These are phyloP conservation scores for Probaryconus sp. DNA, from an alignment of 1,140 invertebrate genomes.

Conservation along the genomic window DNA sequence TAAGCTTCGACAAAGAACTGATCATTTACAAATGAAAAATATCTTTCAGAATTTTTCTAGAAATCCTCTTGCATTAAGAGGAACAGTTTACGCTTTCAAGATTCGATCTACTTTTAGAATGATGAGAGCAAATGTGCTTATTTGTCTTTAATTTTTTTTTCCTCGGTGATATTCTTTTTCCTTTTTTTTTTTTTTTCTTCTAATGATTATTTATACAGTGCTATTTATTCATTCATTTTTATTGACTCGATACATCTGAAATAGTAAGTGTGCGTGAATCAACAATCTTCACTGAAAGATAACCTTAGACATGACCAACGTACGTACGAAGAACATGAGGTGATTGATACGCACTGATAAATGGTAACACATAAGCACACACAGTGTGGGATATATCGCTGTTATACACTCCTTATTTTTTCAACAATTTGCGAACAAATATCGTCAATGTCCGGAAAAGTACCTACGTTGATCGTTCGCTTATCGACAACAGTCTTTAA, in stretches of 20 bases:
- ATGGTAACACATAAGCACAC: background rate
- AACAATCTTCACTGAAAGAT: slow-evolving; percentile 39
- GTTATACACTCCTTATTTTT: slow-evolving; percentile 15
- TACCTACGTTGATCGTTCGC: no score
- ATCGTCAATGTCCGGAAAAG: no score
- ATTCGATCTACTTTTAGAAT: background rate
- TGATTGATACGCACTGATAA: slow-evolving; percentile 52
- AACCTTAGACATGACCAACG: slow-evolving; percentile 42
- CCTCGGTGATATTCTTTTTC: no score
- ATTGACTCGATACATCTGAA: slow-evolving; percentile 36
- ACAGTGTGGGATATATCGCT: slow-evolving; percentile 3
- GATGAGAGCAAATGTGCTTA: background rate
- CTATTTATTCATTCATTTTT: slow-evolving; percentile 56
- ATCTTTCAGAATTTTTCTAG: slow-evolving; percentile 11
- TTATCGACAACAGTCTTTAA: no score
- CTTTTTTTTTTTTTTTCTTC: slow-evolving; percentile 31
- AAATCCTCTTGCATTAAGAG: background rate
- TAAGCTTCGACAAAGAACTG: no score
- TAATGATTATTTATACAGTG: slow-evolving; percentile 35
- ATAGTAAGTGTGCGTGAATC: slow-evolving; percentile 46
- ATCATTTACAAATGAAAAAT: no score
- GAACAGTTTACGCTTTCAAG: background rate
- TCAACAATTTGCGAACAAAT: slow-evolving; percentile 13
- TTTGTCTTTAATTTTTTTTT: slow-evolving; percentile 24
- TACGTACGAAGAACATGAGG: slow-evolving; percentile 48